Evolutionary conservation across 2,888 invertebrate species (phyloP).

Genomic region (Epinotia nisella): DNA sequence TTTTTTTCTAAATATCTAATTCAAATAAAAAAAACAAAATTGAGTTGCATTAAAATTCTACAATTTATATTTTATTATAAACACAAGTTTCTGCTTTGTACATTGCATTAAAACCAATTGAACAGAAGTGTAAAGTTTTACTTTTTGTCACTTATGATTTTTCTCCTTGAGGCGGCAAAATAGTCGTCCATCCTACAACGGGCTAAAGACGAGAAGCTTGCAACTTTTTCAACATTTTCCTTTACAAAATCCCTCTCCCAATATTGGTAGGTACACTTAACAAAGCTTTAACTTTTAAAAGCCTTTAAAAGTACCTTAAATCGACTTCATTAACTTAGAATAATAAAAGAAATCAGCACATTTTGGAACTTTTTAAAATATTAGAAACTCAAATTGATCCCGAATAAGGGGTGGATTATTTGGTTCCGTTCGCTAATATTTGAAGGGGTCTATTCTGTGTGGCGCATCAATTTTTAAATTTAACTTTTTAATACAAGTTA

Average conservation of each 20-base stretch:
- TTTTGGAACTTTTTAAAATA: slow-evolving; percentile 41
- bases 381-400: slow-evolving; percentile 40
- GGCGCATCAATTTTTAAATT: background rate
- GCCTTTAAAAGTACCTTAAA: slow-evolving; percentile 22
- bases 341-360: slow-evolving; percentile 36
- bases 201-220: background rate
- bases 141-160: too few relatives aligned
- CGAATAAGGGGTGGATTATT: slow-evolving; percentile 30
- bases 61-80: too few relatives aligned
- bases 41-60: too few relatives aligned
- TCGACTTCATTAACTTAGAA: slow-evolving; percentile 25
- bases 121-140: too few relatives aligned
- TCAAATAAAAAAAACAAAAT: too few relatives aligned
- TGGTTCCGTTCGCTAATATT: slow-evolving; percentile 25
- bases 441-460: slow-evolving; percentile 23
- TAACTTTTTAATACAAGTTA: too few relatives aligned
- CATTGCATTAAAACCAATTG: too few relatives aligned
- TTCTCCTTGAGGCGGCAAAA: too few relatives aligned
- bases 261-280: slow-evolving; percentile 17
- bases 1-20: too few relatives aligned
- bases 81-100: too few relatives aligned
- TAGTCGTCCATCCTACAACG: too few relatives aligned
- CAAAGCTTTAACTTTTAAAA: slow-evolving; percentile 30
- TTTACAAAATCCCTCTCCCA: slow-evolving; percentile 13
- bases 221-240: background rate